Base-by-base conservation (phyloP, 2,797 vertebrate genomes). In the Alectoris magna region DNA sequence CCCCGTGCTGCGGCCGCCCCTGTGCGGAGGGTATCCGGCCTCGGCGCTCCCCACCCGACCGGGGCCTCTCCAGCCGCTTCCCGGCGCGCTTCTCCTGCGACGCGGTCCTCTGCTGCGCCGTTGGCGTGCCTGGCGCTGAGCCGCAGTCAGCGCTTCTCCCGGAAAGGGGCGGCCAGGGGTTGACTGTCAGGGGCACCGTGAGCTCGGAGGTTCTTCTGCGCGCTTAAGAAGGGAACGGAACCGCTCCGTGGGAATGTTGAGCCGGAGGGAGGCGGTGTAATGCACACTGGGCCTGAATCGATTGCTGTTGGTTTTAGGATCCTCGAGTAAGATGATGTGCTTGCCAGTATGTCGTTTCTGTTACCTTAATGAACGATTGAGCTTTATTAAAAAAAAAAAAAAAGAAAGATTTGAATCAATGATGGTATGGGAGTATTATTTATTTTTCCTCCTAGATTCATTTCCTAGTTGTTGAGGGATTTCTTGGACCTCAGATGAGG, bases 1-100 rank as follows among this genome's bases (percentile, higher is more conserved):
- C 23, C 21, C n/a, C 12, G 34, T 14, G 88, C 80, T 86, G 91
- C 95, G 79, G 93, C 86, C 69, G 80, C 85, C 76, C 79, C 76
- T 63, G 23, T 22, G 66, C 75, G 84, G 83, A 82, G 62, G 93
- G 87, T 62, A 22, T 9, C 39, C 8, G 23, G 78, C 36, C 15
- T 34, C 31, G 23, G 67, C 38, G 22, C 27, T 26, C 38, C 41
- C 19, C 9, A 9, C 27, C 15, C 15, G 15, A 17, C 15, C 15
- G 27, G 27, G 15, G 27, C 51, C 15, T 23, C 27, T 29, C 14
- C 51, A 4, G 51, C 51, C 51, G 27, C 51, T 53, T 16, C 51
- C 15, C 51, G 51, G 51, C 27, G 48, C 51, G 51, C 12, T 17
- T 15, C 51, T 51, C 26, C 49, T 16, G 27, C 51, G 51, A 6